Conservation (phyloP, 1,140 invertebrate genomes). For the Macrobrachium nipponense region DNA sequence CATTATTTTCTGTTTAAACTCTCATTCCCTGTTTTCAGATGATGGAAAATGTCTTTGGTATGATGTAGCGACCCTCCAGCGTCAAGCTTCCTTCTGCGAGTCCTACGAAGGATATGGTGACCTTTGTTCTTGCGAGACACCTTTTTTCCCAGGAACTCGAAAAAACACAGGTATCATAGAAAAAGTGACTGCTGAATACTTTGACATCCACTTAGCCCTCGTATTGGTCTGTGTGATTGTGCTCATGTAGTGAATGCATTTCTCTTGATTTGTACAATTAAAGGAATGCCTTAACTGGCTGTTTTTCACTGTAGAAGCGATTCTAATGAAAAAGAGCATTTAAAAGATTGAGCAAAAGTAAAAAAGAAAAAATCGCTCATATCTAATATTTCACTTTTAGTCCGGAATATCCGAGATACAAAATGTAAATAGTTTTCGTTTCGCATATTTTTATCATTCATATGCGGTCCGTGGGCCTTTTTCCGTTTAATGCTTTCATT, state of each 20-base stretch:
- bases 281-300: too few species aligned
- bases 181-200: not conserved
- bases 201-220: not conserved
- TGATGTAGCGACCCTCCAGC: not conserved
- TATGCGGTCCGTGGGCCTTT: too few species aligned
- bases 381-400: too few species aligned
- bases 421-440: too few species aligned
- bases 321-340: too few species aligned
- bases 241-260: not conserved
- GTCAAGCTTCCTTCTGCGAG: conserved; percentile 47
- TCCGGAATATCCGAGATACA: too few species aligned
- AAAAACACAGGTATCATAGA: conserved; percentile 35
- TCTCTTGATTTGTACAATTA: conserved; percentile 9
- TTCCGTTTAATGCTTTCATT: too few species aligned
- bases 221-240: not conserved
- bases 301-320: too few species aligned
- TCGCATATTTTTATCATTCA: too few species aligned
- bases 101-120: conserved; percentile 56
- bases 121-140: conserved; percentile 42
- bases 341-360: too few species aligned
- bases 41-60: conserved; percentile 45
- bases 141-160: conserved; percentile 34
- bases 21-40: not conserved
- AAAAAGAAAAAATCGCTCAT: too few species aligned
- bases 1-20: not conserved